Percentiles rank a stretch among this genome's conserved stretches.
Evolutionary conservation across 2,888 invertebrate species (phyloP).

Genomic region (Habrosyne pyritoides): DNA sequence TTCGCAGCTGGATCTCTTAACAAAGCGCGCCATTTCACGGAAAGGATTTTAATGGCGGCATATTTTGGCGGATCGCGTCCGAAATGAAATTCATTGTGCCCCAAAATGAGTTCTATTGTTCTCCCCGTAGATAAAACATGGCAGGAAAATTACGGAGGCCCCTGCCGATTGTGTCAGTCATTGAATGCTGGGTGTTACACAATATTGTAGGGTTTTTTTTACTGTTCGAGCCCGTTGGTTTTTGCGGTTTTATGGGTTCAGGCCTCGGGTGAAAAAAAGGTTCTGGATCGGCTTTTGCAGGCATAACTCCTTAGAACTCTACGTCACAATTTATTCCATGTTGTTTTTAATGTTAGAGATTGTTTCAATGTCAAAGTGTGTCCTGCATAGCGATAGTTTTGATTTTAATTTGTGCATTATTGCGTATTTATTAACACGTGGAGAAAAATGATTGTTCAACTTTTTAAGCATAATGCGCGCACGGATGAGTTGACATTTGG

Average conservation of each 20-base stretch:
- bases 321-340: no score
- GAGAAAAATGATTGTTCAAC: no score
- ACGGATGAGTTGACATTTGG: no score
- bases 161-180: constrained; percentile 61
- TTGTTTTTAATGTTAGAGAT: no score
- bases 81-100: constrained; percentile 76
- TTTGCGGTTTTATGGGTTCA: background rate
- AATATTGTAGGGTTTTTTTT: constrained; percentile 60
- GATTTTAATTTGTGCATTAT: no score
- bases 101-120: constrained; percentile 77
- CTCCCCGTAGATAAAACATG: constrained; percentile 67
- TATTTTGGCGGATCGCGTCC: constrained; percentile 68
- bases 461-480: no score
- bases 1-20: constrained; percentile 4
- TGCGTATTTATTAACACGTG: no score
- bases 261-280: no score
- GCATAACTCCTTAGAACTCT: no score
- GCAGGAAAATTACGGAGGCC: constrained; percentile 76
- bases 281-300: no score
- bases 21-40: constrained; percentile 24
- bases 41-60: constrained; percentile 68
- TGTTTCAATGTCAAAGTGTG: no score
- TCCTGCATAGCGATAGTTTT: no score
- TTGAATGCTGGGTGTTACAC: constrained; percentile 61
- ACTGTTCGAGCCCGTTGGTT: background rate